Conservation (phyloP, 2,797 vertebrate genomes). For the Paratrypauchen microcephalus region DNA sequence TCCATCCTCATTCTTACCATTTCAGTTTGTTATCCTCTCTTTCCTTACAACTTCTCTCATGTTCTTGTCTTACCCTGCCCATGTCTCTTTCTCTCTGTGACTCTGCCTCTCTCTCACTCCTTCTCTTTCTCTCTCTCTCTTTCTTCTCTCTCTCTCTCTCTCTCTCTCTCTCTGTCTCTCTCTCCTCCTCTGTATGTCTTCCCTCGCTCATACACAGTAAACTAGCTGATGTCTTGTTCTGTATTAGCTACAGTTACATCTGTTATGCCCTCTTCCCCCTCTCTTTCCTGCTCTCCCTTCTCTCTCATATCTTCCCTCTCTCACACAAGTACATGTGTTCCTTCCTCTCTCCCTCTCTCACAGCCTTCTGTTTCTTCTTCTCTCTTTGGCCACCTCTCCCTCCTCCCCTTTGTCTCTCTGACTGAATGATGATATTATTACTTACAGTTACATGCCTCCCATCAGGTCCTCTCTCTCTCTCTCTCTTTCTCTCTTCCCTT, state of each 20-base stretch:
- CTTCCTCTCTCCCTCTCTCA: not conserved
- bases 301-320: not conserved
- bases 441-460: not conserved
- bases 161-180: not conserved
- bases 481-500: not conserved
- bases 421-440: too few relatives aligned
- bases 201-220: too few relatives aligned
- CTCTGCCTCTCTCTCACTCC: not conserved
- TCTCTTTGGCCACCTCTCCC: not conserved
- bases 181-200: too few relatives aligned
- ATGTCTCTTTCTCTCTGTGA: not conserved
- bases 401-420: not conserved
- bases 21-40: not conserved
- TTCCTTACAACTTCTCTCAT: not conserved
- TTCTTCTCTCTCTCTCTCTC: too few relatives aligned
- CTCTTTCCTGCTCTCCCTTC: too few relatives aligned
- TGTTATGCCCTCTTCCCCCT: too few relatives aligned
- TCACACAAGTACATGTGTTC: not conserved
- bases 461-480: not conserved
- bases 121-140: too few relatives aligned
- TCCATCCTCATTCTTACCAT: not conserved
- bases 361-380: too few relatives aligned
- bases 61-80: too few relatives aligned
- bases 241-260: too few relatives aligned
- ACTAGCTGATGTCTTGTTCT: too few relatives aligned